A percentile compares a stretch with the other conserved stretches of the same genome.
These are phyloP conservation scores for Alosa alosa DNA, from an alignment of 2,113 vertebrate genomes.

Conservation along the genomic window DNA sequence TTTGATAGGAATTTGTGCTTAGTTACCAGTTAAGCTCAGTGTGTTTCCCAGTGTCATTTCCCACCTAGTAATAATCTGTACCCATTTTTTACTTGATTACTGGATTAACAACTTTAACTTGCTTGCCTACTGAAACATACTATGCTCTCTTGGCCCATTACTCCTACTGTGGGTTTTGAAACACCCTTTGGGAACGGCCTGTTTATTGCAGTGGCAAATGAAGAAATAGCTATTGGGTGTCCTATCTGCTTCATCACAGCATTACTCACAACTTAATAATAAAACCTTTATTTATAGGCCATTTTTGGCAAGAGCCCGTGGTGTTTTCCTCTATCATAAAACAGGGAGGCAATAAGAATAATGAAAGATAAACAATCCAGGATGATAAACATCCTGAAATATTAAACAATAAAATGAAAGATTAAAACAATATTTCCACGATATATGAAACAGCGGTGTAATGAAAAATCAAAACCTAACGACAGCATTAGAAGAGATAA, in stretches of 20 bases:
- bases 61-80: neutral
- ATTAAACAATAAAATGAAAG: constrained; percentile 9
- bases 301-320: neutral
- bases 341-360: constrained; percentile 12
- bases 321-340: neutral
- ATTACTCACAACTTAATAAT: neutral
- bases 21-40: neutral
- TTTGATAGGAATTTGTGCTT: no score
- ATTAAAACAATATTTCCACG: constrained; percentile 16
- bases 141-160: neutral
- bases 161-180: neutral
- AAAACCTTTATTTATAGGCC: neutral
- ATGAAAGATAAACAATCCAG: neutral
- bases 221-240: neutral
- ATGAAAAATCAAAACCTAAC: neutral
- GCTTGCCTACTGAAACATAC: neutral
- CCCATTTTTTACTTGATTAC: neutral
- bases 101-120: neutral
- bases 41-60: neutral
- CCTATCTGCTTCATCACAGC: neutral
- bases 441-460: neutral
- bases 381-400: neutral
- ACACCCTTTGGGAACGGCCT: neutral
- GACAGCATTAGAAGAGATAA: neutral
- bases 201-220: neutral